Evolutionary conservation across 2,888 invertebrate genomes (phyloP).

Genomic region (Parnassius apollo): DNA sequence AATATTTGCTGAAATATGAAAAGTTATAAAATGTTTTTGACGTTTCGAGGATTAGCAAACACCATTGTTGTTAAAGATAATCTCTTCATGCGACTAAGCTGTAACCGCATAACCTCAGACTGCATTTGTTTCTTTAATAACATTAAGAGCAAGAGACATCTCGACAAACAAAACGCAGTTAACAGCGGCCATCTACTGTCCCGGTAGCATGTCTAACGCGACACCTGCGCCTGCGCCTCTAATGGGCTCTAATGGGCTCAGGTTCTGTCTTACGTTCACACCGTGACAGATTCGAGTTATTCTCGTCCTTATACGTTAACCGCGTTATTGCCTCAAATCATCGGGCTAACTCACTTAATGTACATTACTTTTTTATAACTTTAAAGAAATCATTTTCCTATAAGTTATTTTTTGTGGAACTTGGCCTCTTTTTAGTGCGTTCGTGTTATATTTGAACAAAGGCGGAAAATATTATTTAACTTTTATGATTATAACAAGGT

Average conservation of each 20-base stretch:
- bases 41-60: too few species aligned
- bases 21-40: too few species aligned
- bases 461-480: too few species aligned
- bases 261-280: constrained; percentile 53
- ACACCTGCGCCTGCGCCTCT: constrained; percentile 59
- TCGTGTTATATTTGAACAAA: too few species aligned
- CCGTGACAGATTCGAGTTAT: constrained; percentile 51
- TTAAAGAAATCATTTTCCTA: not conserved
- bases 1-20: too few species aligned
- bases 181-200: constrained; percentile 41
- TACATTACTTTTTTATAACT: not conserved
- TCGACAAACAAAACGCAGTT: constrained; percentile 31
- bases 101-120: not conserved
- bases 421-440: too few species aligned
- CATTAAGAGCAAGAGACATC: constrained; percentile 29
- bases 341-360: constrained; percentile 4
- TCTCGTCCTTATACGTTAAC: constrained; percentile 40
- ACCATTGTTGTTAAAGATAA: too few species aligned
- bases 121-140: constrained; percentile 31
- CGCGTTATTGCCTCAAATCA: constrained; percentile 24
- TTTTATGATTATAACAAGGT: too few species aligned
- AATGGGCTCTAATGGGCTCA: constrained; percentile 52
- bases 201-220: constrained; percentile 67
- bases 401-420: too few species aligned
- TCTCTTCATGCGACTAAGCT: too few species aligned